phyloP scores from a whole-genome alignment of 92 coral and sea anemone genomes.

The Siderastrea siderea region DNA sequence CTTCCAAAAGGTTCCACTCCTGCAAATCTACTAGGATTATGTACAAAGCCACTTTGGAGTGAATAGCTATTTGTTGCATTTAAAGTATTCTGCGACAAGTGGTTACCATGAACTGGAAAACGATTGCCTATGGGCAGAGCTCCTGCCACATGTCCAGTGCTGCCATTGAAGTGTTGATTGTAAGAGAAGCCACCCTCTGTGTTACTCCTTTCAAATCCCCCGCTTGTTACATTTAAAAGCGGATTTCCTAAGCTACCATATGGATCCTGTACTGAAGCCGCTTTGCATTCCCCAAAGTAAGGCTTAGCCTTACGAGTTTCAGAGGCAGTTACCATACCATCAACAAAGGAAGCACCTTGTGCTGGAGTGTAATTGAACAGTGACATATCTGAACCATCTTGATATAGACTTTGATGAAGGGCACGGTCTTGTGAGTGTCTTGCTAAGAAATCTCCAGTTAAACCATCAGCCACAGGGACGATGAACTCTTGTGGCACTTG shows the following conservation, averaged over 20 bases:
- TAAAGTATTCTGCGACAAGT: neutral
- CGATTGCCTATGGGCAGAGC: neutral
- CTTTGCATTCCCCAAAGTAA: constrained; percentile 13
- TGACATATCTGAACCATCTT: neutral
- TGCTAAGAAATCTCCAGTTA: constrained; percentile 11
- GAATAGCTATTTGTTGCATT: neutral
- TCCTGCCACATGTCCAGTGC: neutral
- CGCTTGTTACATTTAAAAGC: neutral
- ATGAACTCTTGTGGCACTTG: neutral
- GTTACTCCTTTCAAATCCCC: neutral
- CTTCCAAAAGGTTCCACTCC: neutral
- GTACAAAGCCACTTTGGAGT: neutral
- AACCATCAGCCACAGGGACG: constrained; percentile 3
- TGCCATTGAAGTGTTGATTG: neutral
- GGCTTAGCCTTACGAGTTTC: neutral
- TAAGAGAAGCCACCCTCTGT: neutral
- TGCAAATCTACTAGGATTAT: neutral
- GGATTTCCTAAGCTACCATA: neutral
- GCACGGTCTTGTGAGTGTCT: constrained; percentile 22
- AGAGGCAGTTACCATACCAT: neutral
- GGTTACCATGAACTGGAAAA: neutral
- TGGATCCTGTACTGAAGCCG: neutral
- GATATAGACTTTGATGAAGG: constrained; percentile 2
- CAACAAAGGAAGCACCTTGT: constrained; percentile 7
- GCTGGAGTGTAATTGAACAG: neutral